Base-by-base conservation (phyloP, 2,888 invertebrate genomes). In the Amphimallon solstitiale region DNA sequence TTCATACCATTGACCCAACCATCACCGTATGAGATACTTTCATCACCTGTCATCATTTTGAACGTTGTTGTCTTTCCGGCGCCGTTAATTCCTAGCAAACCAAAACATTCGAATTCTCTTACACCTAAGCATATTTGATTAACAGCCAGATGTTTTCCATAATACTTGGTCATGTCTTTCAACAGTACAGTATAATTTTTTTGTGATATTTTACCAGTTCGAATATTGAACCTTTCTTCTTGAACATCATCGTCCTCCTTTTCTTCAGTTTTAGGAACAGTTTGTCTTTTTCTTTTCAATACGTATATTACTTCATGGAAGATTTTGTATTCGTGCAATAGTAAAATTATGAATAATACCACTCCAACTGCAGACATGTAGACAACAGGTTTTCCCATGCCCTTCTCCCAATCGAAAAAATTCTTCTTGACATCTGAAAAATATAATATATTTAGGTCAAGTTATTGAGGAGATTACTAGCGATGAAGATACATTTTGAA, bases 21-120 rank as follows among this genome's bases (percentile, higher is more conserved):
- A 54, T 90, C 86, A 0, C 94, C 94, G 59, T 85, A 85, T 0
- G 90, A 87, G 9, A 92, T 87, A 2, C 82, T 80, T 75, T 90
- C 90, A 77, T 94, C n/a, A n/a, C n/a, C n/a, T n/a, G n/a, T n/a
- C n/a, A n/a, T n/a, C n/a, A n/a, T n/a, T n/a, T n/a, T n/a, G n/a
- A n/a, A n/a, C n/a, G n/a, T n/a, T n/a, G n/a, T n/a, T n/a, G n/a
- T n/a, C n/a, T n/a, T n/a, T n/a, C n/a, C n/a, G n/a, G n/a, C n/a
- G n/a, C n/a, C n/a, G n/a, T n/a, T n/a, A n/a, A n/a, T n/a, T n/a
- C n/a, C 74, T 52, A 93, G 82, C 12, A 93, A 82, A 0, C 93
- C 93, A 76, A 93, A 93, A 74, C 92, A 93, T 81, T 93, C 93
- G 6, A 90, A 90, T 78, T 64, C 45, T 56, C 85, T 86, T 37